A percentile compares a stretch with the other conserved stretches of the same genome.
Conservation (phyloP, 2,888 invertebrate genomes). For the Standfussiana lucernea region DNA sequence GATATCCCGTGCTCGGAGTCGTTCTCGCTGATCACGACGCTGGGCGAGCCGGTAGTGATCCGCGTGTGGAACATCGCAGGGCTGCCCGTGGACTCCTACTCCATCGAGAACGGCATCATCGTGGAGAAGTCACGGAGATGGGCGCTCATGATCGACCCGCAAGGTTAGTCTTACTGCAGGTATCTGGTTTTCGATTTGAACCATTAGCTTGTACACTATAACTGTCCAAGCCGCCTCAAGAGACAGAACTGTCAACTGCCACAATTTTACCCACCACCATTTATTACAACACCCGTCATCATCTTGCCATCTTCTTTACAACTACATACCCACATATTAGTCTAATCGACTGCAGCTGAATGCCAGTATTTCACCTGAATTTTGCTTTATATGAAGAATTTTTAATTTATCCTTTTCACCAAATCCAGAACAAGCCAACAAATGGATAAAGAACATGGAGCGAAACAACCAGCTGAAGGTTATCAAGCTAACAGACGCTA, state of each 20-base stretch:
- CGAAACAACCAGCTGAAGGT: slow-evolving; percentile 95
- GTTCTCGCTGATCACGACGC: slow-evolving; percentile 94
- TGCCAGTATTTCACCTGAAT: too few relatives aligned
- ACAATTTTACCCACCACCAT: not conserved
- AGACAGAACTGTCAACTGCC: not conserved
- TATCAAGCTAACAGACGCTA: slow-evolving; percentile 95
- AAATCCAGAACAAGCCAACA: slow-evolving; percentile 96
- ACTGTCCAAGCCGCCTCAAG: not conserved
- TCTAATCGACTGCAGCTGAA: too few relatives aligned
- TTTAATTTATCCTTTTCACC: not conserved
- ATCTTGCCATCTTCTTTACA: not conserved
- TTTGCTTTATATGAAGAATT: too few relatives aligned
- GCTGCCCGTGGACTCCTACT: slow-evolving; percentile 97
- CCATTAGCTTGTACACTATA: not conserved
- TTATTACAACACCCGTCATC: not conserved
- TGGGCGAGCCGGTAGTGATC: slow-evolving; percentile 97
- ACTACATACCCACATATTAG: too few relatives aligned
- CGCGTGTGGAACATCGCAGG: slow-evolving; percentile 97
- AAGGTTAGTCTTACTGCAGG: slow-evolving; percentile 88
- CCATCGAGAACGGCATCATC: slow-evolving; percentile 98
- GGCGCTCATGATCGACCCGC: slow-evolving; percentile 98
- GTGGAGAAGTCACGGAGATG: slow-evolving; percentile 96
- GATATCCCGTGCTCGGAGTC: slow-evolving; percentile 94
- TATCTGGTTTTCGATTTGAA: not conserved
- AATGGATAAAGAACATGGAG: slow-evolving; percentile 98